Base-by-base conservation (phyloP, 2,888 invertebrate species). In the Caenorhabditis panamensis region DNA sequence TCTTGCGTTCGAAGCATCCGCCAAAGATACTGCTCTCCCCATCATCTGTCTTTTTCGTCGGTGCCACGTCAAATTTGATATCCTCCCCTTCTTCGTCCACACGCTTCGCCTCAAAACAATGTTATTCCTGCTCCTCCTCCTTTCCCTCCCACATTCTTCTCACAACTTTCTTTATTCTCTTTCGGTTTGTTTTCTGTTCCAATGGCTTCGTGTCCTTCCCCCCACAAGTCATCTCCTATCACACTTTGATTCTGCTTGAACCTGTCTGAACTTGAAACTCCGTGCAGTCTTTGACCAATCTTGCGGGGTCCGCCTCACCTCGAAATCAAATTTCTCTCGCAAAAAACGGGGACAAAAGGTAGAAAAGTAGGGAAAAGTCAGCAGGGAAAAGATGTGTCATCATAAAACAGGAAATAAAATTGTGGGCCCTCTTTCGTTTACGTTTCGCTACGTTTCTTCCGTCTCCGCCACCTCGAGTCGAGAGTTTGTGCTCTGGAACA, bases 381-480 rank as follows among this genome's bases (percentile, higher is more conserved):
- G 53, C 36, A 66, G 53, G 26, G 37, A 54, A 66, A 24, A 26
- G 77, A 76, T 61, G 81, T 77, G 72, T 72, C 77, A 71, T 64
- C 72, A 72, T 72, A 72, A 72, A 72, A 72, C 56, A 64, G 72
- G 72, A 72, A 72, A 72, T 72, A 72, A 72, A 63, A 72, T 72
- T 71, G 20, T 47, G 72, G 63, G 54, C 59, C 72, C 28, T 64
- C 58, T 72, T 71, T 71, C 41, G 51, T 62, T 69, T 51, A 36
- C 22, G 44, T 51, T 47, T 20, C 51, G 31, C 37, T 28, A 28
- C 31, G 13, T 63, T 56, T 69, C 47, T 31, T 20, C 72, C n/a
- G 24, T 18, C 24, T 59, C 26, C 20, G 8, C 47, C 49, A 6
- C 28, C 49, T 47, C 63, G 31, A 28, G 4, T 2, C 5, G 13